Evolutionary conservation across 2,113 vertebrate species (phyloP).

Genomic region (Notothenia rossii): DNA sequence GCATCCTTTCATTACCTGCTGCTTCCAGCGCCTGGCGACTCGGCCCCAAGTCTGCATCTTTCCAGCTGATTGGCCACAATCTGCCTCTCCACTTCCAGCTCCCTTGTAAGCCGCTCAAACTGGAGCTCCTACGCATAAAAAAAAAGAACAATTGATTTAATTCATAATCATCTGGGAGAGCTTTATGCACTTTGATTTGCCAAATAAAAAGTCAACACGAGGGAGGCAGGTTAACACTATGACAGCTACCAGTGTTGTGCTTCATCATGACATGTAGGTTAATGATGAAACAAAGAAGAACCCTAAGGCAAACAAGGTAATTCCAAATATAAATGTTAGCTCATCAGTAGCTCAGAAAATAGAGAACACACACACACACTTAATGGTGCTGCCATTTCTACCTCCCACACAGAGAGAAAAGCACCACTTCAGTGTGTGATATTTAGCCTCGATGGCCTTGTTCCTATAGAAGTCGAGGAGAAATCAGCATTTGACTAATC

Average conservation of each 20-base stretch:
- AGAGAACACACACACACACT: slow-evolving; percentile 17
- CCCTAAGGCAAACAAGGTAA: neutral
- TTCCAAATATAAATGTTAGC: slow-evolving; percentile 17
- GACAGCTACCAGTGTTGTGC: slow-evolving; percentile 30
- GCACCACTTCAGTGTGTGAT: slow-evolving; percentile 66
- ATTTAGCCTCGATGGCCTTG: slow-evolving; percentile 66
- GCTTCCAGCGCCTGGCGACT: slow-evolving; percentile 96
- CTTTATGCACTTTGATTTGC: slow-evolving; percentile 19
- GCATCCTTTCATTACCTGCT: slow-evolving; percentile 90
- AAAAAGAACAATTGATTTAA: slow-evolving; percentile 23
- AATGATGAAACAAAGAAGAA: slow-evolving; percentile 38
- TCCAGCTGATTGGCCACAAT: slow-evolving; percentile 99
- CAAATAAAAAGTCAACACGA: slow-evolving; percentile 39
- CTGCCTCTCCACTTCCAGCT: slow-evolving; percentile 99
- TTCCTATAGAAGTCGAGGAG: slow-evolving; percentile 59
- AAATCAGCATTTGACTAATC: slow-evolving; percentile 80
- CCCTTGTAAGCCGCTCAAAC: slow-evolving; percentile 98
- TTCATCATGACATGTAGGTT: slow-evolving; percentile 23
- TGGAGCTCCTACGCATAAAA: slow-evolving; percentile 91
- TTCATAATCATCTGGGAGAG: slow-evolving; percentile 21
- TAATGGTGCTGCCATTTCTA: slow-evolving; percentile 43
- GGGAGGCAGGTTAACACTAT: slow-evolving; percentile 19
- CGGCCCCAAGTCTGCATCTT: slow-evolving; percentile 98
- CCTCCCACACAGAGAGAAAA: slow-evolving; percentile 70
- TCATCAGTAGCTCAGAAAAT: slow-evolving; percentile 12